A percentile compares a stretch with the other conserved stretches of the same genome.
Evolutionary conservation across 2,888 invertebrate species (phyloP).

Genomic region (Phyto melanocephala): DNA sequence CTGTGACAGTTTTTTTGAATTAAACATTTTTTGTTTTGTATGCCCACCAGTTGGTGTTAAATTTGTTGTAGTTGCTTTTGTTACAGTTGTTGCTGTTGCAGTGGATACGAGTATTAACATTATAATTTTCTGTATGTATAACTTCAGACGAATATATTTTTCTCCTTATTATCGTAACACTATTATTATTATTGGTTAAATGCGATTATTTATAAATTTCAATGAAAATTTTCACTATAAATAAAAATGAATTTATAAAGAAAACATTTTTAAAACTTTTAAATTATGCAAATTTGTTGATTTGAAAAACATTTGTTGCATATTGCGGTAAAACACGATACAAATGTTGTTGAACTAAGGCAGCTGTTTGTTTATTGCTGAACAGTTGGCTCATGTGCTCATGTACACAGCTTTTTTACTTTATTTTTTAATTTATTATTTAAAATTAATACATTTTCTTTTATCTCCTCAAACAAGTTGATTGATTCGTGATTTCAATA

Average conservation of each 20-base stretch:
- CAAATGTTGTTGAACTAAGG: conserved; percentile 67
- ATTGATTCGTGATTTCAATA: conserved; percentile 58
- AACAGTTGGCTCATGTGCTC: conserved; percentile 35
- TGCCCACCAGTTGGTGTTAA: conserved; percentile 32
- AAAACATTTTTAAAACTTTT: background rate
- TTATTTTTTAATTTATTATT: conserved; percentile 19
- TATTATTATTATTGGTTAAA: conserved; percentile 26
- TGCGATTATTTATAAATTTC: conserved; percentile 26
- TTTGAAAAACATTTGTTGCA: conserved; percentile 52
- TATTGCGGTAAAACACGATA: conserved; percentile 59
- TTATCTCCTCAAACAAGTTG: conserved; percentile 56
- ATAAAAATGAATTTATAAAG: background rate
- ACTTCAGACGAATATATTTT: background rate
- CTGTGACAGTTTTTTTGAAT: conserved; percentile 48
- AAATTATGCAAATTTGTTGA: conserved; percentile 62
- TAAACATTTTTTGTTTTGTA: conserved; percentile 40
- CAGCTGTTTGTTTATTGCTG: conserved; percentile 43
- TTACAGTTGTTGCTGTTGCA: background rate
- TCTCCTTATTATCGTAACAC: background rate
- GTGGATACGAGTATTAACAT: conserved; percentile 44
- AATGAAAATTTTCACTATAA: conserved; percentile 54
- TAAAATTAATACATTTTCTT: conserved; percentile 39
- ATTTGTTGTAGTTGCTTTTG: background rate
- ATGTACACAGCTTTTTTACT: conserved; percentile 24
- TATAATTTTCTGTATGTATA: conserved; percentile 24